Evolutionary conservation across 2,113 vertebrate genomes (phyloP).

Genomic region (Chloropsis cyanopogon): DNA sequence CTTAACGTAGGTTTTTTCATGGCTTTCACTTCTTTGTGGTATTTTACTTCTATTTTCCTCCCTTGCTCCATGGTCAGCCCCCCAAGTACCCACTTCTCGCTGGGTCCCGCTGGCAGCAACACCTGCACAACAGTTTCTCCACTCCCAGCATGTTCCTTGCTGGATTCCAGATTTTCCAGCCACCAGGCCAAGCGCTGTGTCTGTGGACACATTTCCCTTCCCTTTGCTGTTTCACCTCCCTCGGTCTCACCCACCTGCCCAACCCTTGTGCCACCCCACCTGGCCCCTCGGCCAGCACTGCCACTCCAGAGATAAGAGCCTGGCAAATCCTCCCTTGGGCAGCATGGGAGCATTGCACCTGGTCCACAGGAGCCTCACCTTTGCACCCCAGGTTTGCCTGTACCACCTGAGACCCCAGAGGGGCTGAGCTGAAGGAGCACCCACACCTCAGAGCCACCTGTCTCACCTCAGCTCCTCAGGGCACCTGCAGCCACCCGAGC

Average conservation of each 20-base stretch:
- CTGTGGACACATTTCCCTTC: neutral
- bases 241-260: rapidly evolving
- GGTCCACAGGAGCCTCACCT: neutral
- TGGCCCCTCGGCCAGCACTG: rapidly evolving
- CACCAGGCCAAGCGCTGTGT: rapidly evolving
- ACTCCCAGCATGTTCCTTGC: neutral
- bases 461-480: neutral
- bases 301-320: neutral
- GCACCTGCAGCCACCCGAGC: neutral
- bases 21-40: neutral
- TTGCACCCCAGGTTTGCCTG: neutral
- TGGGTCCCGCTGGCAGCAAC: neutral
- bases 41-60: neutral
- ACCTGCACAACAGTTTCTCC: neutral
- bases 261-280: neutral
- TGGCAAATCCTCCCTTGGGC: rapidly evolving
- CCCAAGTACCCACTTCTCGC: neutral
- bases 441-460: rapidly evolving
- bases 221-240: neutral
- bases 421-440: neutral
- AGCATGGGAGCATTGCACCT: rapidly evolving
- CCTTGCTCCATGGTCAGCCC: neutral
- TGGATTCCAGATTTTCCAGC: neutral
- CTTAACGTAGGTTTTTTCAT: neutral
- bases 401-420: neutral